phyloP scores from a whole-genome alignment of 2,797 vertebrate species.

The Cyclopterus lumpus region DNA sequence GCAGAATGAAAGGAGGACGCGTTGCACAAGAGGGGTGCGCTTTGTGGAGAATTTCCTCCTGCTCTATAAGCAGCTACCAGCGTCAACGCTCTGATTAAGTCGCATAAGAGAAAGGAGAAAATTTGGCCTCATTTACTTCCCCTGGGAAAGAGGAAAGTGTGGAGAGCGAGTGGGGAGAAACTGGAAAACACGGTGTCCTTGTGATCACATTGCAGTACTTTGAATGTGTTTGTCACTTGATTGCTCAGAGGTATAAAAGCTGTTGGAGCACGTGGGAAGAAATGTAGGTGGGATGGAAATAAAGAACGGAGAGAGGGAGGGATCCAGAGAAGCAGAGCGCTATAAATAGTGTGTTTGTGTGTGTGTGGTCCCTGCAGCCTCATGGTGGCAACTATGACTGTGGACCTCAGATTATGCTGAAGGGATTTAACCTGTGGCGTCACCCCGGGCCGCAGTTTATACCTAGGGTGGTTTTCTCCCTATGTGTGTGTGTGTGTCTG shows the following conservation, averaged over 20 bases:
- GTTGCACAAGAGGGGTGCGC: constrained; percentile 35
- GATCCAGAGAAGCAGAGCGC: constrained; percentile 74
- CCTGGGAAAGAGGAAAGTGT: constrained; percentile 47
- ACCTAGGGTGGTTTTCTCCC: constrained; percentile 59
- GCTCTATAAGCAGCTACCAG: constrained; percentile 62
- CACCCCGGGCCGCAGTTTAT: constrained; percentile 82
- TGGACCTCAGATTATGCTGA: constrained; percentile 82
- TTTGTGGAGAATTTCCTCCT: constrained; percentile 58
- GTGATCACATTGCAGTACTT: constrained; percentile 72
- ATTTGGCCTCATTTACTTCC: constrained; percentile 76
- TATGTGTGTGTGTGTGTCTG: constrained; percentile 43
- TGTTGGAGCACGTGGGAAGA: constrained; percentile 41
- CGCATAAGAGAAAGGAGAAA: constrained; percentile 69
- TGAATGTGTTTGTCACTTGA: constrained; percentile 66
- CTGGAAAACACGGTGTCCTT: constrained; percentile 69
- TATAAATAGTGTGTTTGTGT: constrained; percentile 80
- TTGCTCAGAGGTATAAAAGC: constrained; percentile 52
- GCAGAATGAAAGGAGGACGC: constrained; percentile 29
- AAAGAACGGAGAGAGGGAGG: constrained; percentile 29
- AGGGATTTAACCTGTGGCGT: constrained; percentile 84
- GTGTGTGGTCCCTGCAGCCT: constrained; percentile 77
- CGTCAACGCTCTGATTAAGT: constrained; percentile 76
- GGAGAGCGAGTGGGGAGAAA: constrained; percentile 10
- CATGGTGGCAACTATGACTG: constrained; percentile 77
- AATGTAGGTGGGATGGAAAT: constrained; percentile 40